These are phyloP conservation scores for Parasteatoda tepidariorum DNA, from an alignment of 1,140 invertebrate species.

Conservation along the genomic window DNA sequence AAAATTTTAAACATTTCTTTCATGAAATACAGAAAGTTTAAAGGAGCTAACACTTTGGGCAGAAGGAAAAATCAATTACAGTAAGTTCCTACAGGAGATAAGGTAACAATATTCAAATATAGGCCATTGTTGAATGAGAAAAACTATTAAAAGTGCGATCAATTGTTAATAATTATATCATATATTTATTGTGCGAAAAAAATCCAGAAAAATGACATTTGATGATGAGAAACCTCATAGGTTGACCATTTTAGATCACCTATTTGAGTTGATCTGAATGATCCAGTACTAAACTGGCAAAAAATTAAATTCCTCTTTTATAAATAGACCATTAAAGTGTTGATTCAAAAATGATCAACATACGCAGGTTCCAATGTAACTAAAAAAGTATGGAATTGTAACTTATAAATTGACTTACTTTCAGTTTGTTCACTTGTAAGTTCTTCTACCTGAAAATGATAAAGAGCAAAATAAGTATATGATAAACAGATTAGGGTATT, in stretches of 20 bases:
- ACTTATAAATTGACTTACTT: neutral
- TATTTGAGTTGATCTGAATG: neutral
- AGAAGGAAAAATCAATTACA: too few species aligned
- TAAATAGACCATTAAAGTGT: neutral
- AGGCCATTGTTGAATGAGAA: too few species aligned
- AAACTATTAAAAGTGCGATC: too few species aligned
- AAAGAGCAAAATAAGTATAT: neutral
- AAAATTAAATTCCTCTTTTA: neutral
- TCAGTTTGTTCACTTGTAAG: slow-evolving; percentile 29
- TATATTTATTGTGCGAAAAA: too few species aligned
- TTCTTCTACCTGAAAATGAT: slow-evolving; percentile 28
- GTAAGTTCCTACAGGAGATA: too few species aligned
- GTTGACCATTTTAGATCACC: neutral
- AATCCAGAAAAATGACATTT: too few species aligned
- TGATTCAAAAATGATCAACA: neutral
- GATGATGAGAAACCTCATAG: too few species aligned
- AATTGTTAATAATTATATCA: too few species aligned
- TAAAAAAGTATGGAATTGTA: neutral
- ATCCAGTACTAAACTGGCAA: neutral
- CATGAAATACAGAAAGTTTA: too few species aligned
- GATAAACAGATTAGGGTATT: neutral
- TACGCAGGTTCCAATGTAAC: neutral
- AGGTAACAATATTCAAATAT: too few species aligned
- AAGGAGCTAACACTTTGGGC: too few species aligned
- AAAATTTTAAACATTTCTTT: too few species aligned